Base-by-base conservation (phyloP, 1,140 invertebrate species). In the Drosophila yakuba region DNA sequence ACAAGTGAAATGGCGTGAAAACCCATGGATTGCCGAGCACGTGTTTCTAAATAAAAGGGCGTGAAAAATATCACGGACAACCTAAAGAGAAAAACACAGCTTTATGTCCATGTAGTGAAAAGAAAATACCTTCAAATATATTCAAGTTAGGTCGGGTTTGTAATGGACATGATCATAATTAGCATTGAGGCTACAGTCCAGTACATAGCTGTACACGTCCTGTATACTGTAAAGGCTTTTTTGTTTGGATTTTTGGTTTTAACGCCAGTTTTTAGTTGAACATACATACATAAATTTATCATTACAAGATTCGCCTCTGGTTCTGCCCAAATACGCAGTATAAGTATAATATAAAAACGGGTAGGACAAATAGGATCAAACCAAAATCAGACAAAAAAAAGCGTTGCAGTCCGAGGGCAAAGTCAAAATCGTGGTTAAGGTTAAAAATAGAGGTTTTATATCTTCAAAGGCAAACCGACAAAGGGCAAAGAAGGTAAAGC, bases 401-500 rank as follows among this genome's bases (percentile, higher is more conserved):
- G 32, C 7, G 7, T 32, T 32, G 8, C 50, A 63, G 56, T 28
- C 23, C 23, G 39, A 56, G 38, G 47, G 44, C 47, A 55, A 25
- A 48, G 52, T 75, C 71, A 75, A 57, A 52, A 43, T 44, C 20
- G 23, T n/a, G 64, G 54, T 48, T 66, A 25, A 58, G 38, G 51
- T 48, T 45, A 47, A 62, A 52, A 51, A 41, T 12, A 32, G 64
- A 35, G 45, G 66, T 47, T 32, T 35, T 12, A 41, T 12, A 14
- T 56, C 82, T 75, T 90, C 85, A 90, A 90, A 90, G 86, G 86
- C 85, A 86, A 75, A 78, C 81, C 86, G 38, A 39, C 32, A 32
- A 32, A 63, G 58, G 74, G 48, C 62, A 50, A 43, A 43, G 7
- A n/a, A 43, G 41, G 32, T 32, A 39, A 39, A 12, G 3, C 23